A percentile compares a stretch with the other conserved stretches of the same genome.
These are phyloP conservation scores for Coleophora flavipennella DNA, from an alignment of 2,888 invertebrate species.

Conservation along the genomic window DNA sequence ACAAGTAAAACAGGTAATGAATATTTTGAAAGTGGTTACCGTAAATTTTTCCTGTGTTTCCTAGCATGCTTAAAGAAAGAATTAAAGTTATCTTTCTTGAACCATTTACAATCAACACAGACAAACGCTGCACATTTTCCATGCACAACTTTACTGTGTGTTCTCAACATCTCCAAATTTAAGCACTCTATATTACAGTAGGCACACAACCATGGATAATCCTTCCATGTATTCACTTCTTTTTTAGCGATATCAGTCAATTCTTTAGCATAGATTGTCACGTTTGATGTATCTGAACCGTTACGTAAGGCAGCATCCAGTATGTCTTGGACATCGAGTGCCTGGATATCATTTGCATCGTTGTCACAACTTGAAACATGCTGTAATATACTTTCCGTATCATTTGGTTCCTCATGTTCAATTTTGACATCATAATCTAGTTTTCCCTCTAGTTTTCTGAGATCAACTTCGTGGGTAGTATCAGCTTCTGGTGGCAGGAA, in stretches of 20 bases:
- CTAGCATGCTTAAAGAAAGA: constrained; percentile 77
- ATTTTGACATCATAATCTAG: constrained; percentile 32
- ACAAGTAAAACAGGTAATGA: too few relatives aligned
- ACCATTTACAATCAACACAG: constrained; percentile 77
- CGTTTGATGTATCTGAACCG: constrained; percentile 28
- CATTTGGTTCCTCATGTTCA: constrained; percentile 48
- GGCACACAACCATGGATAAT: constrained; percentile 57
- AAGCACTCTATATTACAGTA: constrained; percentile 54
- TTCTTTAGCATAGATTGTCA: constrained; percentile 49
- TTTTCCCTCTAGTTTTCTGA: constrained; percentile 13
- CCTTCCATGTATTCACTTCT: constrained; percentile 39
- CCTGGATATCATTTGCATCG: constrained; percentile 13
- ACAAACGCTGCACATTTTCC: constrained; percentile 75
- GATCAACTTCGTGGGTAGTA: not conserved
- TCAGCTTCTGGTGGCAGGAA: constrained; percentile 23
- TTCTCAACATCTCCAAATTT: constrained; percentile 55
- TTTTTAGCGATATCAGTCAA: constrained; percentile 34
- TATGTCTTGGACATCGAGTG: constrained; percentile 45
- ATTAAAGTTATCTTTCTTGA: constrained; percentile 74
- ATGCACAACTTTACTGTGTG: constrained; percentile 75
- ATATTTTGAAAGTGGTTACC: constrained; percentile 31
- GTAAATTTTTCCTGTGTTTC: constrained; percentile 74
- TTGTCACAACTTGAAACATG: constrained; percentile 4
- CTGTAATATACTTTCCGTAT: constrained; percentile 23
- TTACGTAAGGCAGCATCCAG: constrained; percentile 44